Evolutionary conservation across 2,888 invertebrate species (phyloP), one percentile per base, ranked within the genome.

Genomic region (Lydus trimaculatus): DNA sequence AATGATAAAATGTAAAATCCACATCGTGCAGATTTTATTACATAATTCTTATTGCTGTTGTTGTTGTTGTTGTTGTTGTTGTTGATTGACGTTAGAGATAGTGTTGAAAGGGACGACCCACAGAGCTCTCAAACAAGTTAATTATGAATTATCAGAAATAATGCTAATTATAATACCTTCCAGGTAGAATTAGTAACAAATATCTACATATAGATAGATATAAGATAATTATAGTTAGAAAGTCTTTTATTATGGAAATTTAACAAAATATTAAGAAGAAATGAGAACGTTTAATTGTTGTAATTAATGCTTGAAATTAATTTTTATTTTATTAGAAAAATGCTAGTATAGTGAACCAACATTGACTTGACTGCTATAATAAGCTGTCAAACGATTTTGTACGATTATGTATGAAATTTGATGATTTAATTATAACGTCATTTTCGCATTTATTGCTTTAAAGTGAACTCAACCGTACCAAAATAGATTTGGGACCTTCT

Each of bases 1-100:
- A 48, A 48, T 20, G 48, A 48, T 48, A 48, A 48, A 48, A 48
- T 0, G 20, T 48, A 48, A 48, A 48, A 48, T 48, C 48, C 48
- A 48, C 48, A 48, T 48, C 48, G 48, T 48, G 48, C 20, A 20
- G 9, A 43, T 43, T 43, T 43, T 20, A 48, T 48, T 48, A 48
- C 48, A 48, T 48, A 48, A 48, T 20, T 48, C 48, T 48, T 48
- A 5, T 48, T 17, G 43, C 9, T 20, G 43, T 48, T 20, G 48
- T 11, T 48, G 20, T 48, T 48, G 20, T 48, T 48, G 20, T 48
- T 48, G 20, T 20, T 48, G 3, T 48, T 48, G 11, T 3, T 48
- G 48, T 48, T 48, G 48, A 48, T 48, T 48, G 48, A 48, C 48
- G 48, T 48, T 48, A 48, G 48, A 48, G 48, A 48, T 48, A 48